Conservation (phyloP, 1,140 invertebrate species). For the Halictus rubicundus region DNA sequence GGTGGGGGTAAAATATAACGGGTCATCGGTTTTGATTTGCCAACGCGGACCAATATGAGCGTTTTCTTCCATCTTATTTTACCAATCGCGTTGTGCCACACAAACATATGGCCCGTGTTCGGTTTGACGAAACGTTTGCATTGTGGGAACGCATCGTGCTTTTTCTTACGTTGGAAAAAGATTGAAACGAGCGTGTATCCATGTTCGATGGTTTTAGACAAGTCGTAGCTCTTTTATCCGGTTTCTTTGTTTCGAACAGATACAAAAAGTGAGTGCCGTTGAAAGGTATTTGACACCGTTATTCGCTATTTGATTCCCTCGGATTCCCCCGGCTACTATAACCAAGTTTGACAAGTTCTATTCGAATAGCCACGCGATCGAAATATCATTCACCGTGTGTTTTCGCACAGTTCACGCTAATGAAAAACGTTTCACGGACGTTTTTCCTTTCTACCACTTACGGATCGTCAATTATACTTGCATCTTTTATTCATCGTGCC, state of each 20-base stretch:
- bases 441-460: background rate
- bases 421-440: background rate
- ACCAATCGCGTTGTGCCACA: constrained; percentile 74
- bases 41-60: constrained; percentile 72
- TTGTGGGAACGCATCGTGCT: constrained; percentile 22
- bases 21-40: constrained; percentile 57
- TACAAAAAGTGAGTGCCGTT: constrained; percentile 24
- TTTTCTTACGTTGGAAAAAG: constrained; percentile 55
- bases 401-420: background rate
- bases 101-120: constrained; percentile 64
- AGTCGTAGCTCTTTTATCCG: constrained; percentile 19
- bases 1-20: constrained; percentile 3
- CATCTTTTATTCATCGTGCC: background rate
- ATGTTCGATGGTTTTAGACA: constrained; percentile 45
- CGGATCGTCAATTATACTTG: background rate
- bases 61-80: constrained; percentile 10
- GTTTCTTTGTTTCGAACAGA: constrained; percentile 37
- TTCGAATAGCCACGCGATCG: constrained; percentile 7
- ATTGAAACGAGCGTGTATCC: constrained; percentile 13
- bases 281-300: background rate
- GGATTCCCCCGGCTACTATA: constrained; percentile 62
- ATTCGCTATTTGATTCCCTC: background rate
- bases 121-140: constrained; percentile 44
- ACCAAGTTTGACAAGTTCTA: constrained; percentile 63
- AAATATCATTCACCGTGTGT: background rate